A percentile compares a stretch with the other conserved stretches of the same genome.
These are phyloP conservation scores for Lasioglossum vierecki DNA, from an alignment of 2,888 invertebrate species.

Conservation along the genomic window DNA sequence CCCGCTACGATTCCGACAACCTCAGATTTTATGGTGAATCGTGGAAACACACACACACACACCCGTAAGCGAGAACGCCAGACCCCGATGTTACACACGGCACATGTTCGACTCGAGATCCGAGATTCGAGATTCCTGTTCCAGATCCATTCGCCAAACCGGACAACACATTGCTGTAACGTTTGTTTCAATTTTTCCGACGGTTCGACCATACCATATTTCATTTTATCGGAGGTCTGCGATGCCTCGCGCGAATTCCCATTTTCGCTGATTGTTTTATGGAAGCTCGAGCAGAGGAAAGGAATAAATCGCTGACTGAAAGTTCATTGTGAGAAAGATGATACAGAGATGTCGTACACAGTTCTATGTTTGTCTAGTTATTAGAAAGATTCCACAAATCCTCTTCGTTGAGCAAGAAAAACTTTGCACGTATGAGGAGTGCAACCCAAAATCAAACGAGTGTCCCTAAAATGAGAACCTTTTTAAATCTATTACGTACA, in stretches of 20 bases:
- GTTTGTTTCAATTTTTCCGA: background rate
- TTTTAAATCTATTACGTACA: too few relatives aligned
- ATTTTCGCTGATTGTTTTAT: background rate
- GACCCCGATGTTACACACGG: background rate
- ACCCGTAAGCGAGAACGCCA: background rate
- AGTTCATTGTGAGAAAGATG: background rate
- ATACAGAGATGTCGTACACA: background rate
- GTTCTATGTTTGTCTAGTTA: background rate
- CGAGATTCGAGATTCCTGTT: background rate
- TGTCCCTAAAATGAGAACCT: too few relatives aligned
- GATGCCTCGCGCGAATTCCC: background rate
- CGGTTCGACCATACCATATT: background rate
- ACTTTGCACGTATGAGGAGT: too few relatives aligned
- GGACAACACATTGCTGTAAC: background rate
- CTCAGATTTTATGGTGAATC: constrained; percentile 11
- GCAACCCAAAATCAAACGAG: too few relatives aligned
- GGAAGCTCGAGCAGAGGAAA: background rate
- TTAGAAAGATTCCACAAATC: too few relatives aligned
- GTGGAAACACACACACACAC: background rate
- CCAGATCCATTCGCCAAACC: background rate
- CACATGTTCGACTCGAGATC: background rate
- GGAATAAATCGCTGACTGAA: background rate
- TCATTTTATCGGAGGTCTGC: background rate
- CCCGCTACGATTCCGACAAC: background rate
- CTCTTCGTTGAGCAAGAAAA: too few relatives aligned